A percentile compares a stretch with the other conserved stretches of the same genome.
phyloP scores from a whole-genome alignment of 1,140 invertebrate species.

The Drosophila triauraria region DNA sequence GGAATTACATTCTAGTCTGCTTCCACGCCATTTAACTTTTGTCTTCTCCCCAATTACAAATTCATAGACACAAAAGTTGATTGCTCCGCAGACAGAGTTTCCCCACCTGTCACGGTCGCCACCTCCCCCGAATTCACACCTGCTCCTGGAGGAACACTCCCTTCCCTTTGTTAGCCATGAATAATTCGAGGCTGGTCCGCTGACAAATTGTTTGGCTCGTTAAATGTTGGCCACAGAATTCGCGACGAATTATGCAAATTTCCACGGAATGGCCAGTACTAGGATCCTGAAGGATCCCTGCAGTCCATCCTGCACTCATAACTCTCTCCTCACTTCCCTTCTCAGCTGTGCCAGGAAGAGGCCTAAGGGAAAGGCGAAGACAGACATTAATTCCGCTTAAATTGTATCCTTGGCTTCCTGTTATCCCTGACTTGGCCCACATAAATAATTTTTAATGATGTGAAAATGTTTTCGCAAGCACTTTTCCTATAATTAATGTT shows the following conservation, averaged over 20 bases:
- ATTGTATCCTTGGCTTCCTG: slow-evolving; percentile 49
- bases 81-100: slow-evolving; percentile 26
- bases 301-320: slow-evolving; percentile 12
- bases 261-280: slow-evolving; percentile 8
- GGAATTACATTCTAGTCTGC: slow-evolving; percentile 20
- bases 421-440: slow-evolving; percentile 45
- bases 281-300: slow-evolving; percentile 15
- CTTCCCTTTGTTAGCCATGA: slow-evolving; percentile 27
- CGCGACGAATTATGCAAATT: slow-evolving; percentile 55
- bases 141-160: neutral
- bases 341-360: neutral
- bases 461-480: slow-evolving; percentile 54
- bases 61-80: slow-evolving; percentile 57
- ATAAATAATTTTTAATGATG: slow-evolving; percentile 71
- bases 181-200: slow-evolving; percentile 49
- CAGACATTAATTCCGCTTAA: slow-evolving; percentile 49
- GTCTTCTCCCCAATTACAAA: slow-evolving; percentile 39
- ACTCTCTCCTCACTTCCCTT: slow-evolving; percentile 1
- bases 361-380: slow-evolving; percentile 3
- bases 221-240: slow-evolving; percentile 54
- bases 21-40: slow-evolving; percentile 38
- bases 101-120: neutral
- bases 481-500: slow-evolving; percentile 57
- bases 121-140: slow-evolving; percentile 7
- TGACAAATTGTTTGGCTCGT: slow-evolving; percentile 62